phyloP scores from a whole-genome alignment of 2,113 vertebrate genomes.

The Paramisgurnus dabryanus region DNA sequence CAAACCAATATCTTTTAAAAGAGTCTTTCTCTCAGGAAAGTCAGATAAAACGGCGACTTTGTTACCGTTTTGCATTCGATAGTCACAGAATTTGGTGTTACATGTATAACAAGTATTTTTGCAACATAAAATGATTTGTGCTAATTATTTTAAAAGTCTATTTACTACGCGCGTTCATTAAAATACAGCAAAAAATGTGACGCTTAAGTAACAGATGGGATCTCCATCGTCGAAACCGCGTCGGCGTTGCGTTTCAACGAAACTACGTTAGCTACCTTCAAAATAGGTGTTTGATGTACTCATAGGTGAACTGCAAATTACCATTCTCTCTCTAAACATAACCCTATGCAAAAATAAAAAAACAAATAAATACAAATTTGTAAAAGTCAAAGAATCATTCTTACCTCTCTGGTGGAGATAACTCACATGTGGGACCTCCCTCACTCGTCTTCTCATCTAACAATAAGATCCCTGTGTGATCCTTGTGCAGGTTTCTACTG shows the following conservation, averaged over 20 bases:
- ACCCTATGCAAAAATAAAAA: too few species aligned
- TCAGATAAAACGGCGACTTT: not conserved
- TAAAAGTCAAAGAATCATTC: not conserved
- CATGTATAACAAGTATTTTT: not conserved
- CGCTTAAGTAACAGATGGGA: not conserved
- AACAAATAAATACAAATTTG: not conserved
- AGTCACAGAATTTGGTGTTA: too few species aligned
- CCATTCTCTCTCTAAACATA: not conserved
- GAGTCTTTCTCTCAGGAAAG: too few species aligned
- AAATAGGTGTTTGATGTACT: not conserved
- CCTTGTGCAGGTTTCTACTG: slow-evolving; percentile 37
- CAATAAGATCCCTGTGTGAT: slow-evolving; percentile 37
- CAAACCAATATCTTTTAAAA: too few species aligned
- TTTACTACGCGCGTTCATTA: not conserved
- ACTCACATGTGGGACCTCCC: slow-evolving; percentile 16
- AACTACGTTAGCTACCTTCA: slow-evolving; percentile 18
- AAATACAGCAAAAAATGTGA: not conserved
- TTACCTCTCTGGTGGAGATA: not conserved
- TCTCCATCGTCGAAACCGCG: not conserved
- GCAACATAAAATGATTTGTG: not conserved
- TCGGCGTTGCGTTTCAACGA: not conserved
- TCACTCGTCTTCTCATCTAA: slow-evolving; percentile 22
- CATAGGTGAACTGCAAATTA: not conserved
- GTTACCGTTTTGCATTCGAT: too few species aligned
- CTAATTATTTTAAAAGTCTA: not conserved